phyloP scores from a whole-genome alignment of 2,888 invertebrate genomes.

The Epicampocera succincta region DNA sequence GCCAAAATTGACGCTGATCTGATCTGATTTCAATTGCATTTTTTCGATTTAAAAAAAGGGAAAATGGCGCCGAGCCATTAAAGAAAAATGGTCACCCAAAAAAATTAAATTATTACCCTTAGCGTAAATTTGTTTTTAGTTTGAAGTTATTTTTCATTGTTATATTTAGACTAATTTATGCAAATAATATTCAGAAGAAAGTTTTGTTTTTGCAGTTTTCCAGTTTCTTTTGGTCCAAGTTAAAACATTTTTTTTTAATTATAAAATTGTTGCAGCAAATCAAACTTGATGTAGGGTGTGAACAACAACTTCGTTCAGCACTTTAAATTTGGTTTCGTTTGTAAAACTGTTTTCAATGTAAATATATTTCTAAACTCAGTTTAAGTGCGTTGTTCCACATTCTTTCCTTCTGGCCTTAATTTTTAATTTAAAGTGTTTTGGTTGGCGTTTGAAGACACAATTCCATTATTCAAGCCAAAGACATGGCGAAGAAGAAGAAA shows the following conservation, averaged over 20 bases:
- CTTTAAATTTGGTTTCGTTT: slow-evolving; percentile 25
- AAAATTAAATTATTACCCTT: too few relatives aligned
- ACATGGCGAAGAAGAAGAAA: slow-evolving; percentile 8
- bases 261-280: neutral
- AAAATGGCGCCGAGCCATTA: too few relatives aligned
- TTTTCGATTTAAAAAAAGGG: too few relatives aligned
- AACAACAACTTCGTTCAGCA: neutral
- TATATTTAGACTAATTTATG: too few relatives aligned
- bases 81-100: too few relatives aligned
- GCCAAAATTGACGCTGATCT: too few relatives aligned
- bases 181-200: too few relatives aligned
- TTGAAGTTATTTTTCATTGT: too few relatives aligned
- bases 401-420: slow-evolving; percentile 48
- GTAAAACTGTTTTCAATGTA: slow-evolving; percentile 41
- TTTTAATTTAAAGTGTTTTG: slow-evolving; percentile 61
- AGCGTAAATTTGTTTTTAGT: too few relatives aligned
- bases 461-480: slow-evolving; percentile 34
- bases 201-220: too few relatives aligned
- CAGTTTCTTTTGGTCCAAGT: neutral
- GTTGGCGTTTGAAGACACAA: slow-evolving; percentile 45
- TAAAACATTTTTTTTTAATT: neutral
- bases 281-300: slow-evolving; percentile 11
- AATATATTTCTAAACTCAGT: slow-evolving; percentile 36
- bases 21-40: too few relatives aligned
- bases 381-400: slow-evolving; percentile 51